These are phyloP conservation scores for Terrapene triunguis DNA, from an alignment of 2,113 vertebrate species.

Conservation along the genomic window DNA sequence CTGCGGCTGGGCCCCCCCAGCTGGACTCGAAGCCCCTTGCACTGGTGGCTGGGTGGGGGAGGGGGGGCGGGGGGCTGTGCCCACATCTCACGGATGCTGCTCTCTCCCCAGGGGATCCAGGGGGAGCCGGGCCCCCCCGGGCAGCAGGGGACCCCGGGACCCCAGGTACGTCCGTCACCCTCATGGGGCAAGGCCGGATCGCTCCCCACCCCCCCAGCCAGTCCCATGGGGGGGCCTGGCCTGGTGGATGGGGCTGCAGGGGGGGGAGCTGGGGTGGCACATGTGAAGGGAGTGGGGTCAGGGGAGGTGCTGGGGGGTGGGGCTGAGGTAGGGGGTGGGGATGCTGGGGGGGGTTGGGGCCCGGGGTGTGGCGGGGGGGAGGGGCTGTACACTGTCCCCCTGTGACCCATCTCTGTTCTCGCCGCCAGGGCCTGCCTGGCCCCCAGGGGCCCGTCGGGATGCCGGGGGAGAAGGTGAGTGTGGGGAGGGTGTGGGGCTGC, in stretches of 20 bases:
- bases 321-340: no score
- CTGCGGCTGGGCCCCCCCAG: not conserved
- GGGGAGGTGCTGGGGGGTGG: no score
- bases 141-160: constrained; percentile 92
- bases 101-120: constrained; percentile 81
- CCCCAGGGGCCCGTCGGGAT: constrained; percentile 90
- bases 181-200: not conserved
- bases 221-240: no score
- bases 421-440: constrained; percentile 87
- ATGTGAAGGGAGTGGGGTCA: no score
- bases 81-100: not conserved
- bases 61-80: not conserved
- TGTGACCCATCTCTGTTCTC: not conserved
- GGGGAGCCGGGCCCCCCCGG: constrained; percentile 90
- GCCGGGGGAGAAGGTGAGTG: constrained; percentile 92
- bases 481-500: rapidly evolving
- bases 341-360: no score
- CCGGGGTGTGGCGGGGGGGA: no score
- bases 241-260: not conserved
- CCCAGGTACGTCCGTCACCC: constrained; percentile 80
- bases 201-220: no score
- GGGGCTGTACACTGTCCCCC: not conserved
- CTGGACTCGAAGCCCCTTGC: not conserved
- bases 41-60: not conserved
- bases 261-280: not conserved